Evolutionary conservation across 2,888 invertebrate genomes (phyloP).

Genomic region (Myathropa florea): DNA sequence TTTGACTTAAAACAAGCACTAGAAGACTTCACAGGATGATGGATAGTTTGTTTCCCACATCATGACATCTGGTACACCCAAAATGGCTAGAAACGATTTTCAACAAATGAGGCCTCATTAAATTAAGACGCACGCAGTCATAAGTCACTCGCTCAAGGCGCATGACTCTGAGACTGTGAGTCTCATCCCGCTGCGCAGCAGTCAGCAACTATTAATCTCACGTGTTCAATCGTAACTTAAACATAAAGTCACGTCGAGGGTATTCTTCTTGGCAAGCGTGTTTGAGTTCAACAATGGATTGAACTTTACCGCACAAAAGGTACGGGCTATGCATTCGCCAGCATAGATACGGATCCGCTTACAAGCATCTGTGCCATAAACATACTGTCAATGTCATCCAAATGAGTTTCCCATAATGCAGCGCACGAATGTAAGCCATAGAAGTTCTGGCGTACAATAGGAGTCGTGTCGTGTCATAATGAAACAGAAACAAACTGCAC

Average conservation of each 20-base stretch:
- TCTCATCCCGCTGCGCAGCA: slow-evolving; percentile 22
- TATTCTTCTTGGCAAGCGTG: slow-evolving; percentile 13
- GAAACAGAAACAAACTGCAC: slow-evolving; percentile 48
- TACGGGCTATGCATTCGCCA: no score
- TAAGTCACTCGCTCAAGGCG: slow-evolving; percentile 52
- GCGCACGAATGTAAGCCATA: slow-evolving; percentile 39
- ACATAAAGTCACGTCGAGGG: slow-evolving; percentile 34
- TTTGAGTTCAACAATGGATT: slow-evolving; percentile 53
- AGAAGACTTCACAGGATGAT: not conserved
- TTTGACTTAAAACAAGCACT: not conserved
- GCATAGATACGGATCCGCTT: slow-evolving; percentile 35
- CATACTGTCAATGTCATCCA: slow-evolving; percentile 67
- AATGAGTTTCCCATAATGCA: slow-evolving; percentile 61
- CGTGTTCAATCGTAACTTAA: slow-evolving; percentile 49
- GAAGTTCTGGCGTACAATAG: slow-evolving; percentile 56
- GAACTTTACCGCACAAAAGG: slow-evolving; percentile 58
- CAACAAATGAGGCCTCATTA: slow-evolving; percentile 57
- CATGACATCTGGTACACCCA: not conserved
- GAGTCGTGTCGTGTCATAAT: slow-evolving; percentile 65
- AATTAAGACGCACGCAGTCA: slow-evolving; percentile 53
- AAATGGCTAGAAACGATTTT: not conserved
- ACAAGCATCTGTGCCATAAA: slow-evolving; percentile 43
- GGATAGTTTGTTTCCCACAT: not conserved
- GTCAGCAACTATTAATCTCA: slow-evolving; percentile 60
- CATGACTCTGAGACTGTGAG: not conserved